phyloP scores from a whole-genome alignment of 37 sponge, comb jelly and placozoan genomes.

The Bolinopsis microptera region DNA sequence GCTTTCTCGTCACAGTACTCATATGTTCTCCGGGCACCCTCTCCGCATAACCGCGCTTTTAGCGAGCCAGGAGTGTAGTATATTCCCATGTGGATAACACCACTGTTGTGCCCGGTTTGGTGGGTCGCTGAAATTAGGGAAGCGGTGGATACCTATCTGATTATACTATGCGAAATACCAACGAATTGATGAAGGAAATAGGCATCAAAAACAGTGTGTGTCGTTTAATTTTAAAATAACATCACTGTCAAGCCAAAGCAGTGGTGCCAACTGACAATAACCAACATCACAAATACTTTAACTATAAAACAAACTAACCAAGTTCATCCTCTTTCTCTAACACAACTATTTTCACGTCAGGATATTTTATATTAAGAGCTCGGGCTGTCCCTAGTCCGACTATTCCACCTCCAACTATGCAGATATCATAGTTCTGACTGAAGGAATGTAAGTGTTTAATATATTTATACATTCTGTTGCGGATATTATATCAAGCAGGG shows the following conservation, averaged over 20 bases:
- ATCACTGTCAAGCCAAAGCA: too few species aligned
- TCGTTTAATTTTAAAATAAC: too few species aligned
- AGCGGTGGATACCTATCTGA: too few species aligned
- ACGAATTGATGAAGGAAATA: too few species aligned
- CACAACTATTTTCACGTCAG: slow-evolving; percentile 75
- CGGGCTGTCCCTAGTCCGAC: slow-evolving; percentile 93
- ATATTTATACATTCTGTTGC: not conserved
- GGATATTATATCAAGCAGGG: not conserved
- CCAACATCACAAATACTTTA: too few species aligned
- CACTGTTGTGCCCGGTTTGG: slow-evolving; percentile 97
- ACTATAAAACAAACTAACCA: too few species aligned
- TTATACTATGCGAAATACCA: too few species aligned
- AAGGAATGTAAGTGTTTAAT: not conserved
- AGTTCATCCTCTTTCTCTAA: slow-evolving; percentile 86
- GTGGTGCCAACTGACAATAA: too few species aligned
- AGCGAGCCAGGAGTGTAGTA: slow-evolving; percentile 95
- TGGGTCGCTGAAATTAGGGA: slow-evolving; percentile 76
- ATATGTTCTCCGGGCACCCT: slow-evolving; percentile 81
- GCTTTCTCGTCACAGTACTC: slow-evolving; percentile 76
- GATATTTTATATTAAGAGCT: slow-evolving; percentile 73
- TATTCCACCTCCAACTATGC: slow-evolving; percentile 94
- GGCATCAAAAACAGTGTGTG: too few species aligned
- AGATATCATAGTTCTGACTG: slow-evolving; percentile 74
- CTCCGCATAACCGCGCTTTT: slow-evolving; percentile 95
- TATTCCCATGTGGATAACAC: slow-evolving; percentile 95